These are phyloP conservation scores for Aphaenogaster ashmeadi DNA, from an alignment of 1,140 invertebrate genomes.

Conservation along the genomic window DNA sequence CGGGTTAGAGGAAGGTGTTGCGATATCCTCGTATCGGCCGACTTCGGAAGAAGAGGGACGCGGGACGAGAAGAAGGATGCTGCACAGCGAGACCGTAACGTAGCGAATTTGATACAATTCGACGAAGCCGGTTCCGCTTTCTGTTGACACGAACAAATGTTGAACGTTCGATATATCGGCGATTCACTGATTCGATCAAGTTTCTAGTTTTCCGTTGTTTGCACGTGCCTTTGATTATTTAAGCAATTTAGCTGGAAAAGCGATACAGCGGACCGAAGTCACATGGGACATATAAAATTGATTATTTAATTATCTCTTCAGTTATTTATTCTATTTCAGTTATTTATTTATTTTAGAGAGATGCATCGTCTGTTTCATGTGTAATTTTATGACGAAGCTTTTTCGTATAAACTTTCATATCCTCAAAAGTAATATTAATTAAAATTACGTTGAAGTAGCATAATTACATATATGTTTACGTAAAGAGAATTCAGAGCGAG, in stretches of 20 bases:
- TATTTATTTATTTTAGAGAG: constrained; percentile 1
- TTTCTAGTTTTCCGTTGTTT: constrained; percentile 51
- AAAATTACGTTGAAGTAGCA: neutral
- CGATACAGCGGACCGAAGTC: constrained; percentile 3
- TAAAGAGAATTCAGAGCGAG: neutral
- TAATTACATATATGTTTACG: neutral
- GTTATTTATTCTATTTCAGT: neutral
- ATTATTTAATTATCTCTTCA: constrained; percentile 23
- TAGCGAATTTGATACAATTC: constrained; percentile 47
- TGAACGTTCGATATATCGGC: constrained; percentile 55
- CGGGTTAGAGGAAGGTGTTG: constrained; percentile 48
- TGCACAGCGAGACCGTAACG: constrained; percentile 23
- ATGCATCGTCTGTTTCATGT: neutral
- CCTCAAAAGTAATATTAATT: constrained; percentile 4
- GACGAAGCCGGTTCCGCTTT: constrained; percentile 48
- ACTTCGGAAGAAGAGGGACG: neutral
- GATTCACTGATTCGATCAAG: constrained; percentile 38
- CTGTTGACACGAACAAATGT: constrained; percentile 69
- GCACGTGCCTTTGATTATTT: constrained; percentile 23
- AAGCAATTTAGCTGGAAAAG: neutral
- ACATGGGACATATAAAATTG: neutral
- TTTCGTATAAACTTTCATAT: neutral
- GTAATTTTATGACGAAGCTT: neutral
- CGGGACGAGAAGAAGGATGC: neutral
- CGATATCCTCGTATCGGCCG: constrained; percentile 2